phyloP scores from a whole-genome alignment of 2,797 vertebrate genomes.

The Morus bassanus region DNA sequence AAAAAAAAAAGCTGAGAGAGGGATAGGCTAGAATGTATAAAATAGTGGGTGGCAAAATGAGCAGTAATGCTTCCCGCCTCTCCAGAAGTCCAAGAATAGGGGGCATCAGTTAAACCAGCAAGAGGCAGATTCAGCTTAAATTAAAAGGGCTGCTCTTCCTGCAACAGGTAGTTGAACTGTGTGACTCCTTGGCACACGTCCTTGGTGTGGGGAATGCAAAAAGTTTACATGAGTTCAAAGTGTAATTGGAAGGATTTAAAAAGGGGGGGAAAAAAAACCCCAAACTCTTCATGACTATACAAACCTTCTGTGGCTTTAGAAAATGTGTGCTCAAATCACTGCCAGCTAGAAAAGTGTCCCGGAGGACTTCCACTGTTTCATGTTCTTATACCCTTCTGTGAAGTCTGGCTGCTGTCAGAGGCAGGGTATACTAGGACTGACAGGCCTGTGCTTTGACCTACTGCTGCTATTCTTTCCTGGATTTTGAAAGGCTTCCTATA shows the following conservation, averaged over 20 bases:
- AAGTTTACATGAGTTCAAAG: background rate
- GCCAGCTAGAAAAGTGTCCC: background rate
- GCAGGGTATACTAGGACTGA: background rate
- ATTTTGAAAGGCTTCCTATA: background rate
- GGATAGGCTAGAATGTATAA: background rate
- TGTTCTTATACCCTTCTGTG: background rate
- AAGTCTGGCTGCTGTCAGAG: background rate
- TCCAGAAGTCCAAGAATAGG: background rate
- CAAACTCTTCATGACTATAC: background rate
- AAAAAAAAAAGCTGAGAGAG: background rate
- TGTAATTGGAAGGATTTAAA: background rate
- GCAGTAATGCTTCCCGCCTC: background rate
- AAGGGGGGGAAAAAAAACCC: rapidly evolving
- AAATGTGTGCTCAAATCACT: background rate
- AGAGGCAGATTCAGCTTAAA: background rate
- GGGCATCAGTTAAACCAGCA: background rate
- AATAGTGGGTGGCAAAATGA: background rate
- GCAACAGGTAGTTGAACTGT: background rate
- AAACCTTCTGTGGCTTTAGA: background rate
- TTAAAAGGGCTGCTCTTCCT: background rate
- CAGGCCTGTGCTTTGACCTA: background rate
- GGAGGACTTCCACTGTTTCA: background rate
- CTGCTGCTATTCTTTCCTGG: background rate
- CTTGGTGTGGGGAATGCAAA: background rate
- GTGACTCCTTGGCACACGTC: background rate